Percentiles rank a stretch among this genome's conserved stretches.
Evolutionary conservation across 2,888 invertebrate genomes (phyloP).

Genomic region (Cordylochernes scorpioides): DNA sequence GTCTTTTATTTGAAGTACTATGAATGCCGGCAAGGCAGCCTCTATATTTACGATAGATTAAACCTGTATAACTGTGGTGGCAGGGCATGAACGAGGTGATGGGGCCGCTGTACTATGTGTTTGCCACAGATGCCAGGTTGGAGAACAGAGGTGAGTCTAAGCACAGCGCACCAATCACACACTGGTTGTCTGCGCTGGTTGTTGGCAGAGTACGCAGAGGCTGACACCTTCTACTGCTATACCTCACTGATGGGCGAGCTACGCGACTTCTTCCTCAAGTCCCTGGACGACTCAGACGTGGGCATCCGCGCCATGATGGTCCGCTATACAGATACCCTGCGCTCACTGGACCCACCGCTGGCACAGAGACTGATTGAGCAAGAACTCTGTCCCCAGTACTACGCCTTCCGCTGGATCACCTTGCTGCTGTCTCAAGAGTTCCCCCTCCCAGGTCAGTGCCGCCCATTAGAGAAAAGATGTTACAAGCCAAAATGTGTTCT

Average conservation of each 20-base stretch:
- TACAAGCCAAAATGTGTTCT: too few species aligned
- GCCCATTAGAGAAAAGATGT: not conserved
- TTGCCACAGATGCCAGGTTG: conserved; percentile 61
- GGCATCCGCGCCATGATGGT: conserved; percentile 76
- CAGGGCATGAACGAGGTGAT: conserved; percentile 95
- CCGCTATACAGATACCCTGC: conserved; percentile 44
- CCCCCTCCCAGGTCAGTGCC: conserved; percentile 39
- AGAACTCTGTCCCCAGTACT: conserved; percentile 78
- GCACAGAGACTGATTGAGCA: conserved; percentile 48
- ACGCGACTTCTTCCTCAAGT: conserved; percentile 84
- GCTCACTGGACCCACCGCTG: conserved; percentile 44
- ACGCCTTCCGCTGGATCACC: conserved; percentile 90
- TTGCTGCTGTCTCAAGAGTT: conserved; percentile 87
- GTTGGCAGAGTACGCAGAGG: conserved; percentile 56
- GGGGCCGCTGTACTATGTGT: conserved; percentile 88
- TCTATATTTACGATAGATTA: too few species aligned
- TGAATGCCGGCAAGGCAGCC: too few species aligned
- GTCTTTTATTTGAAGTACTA: too few species aligned
- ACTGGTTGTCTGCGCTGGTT: not conserved
- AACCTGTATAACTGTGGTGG: too few species aligned
- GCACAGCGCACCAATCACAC: not conserved
- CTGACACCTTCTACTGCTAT: conserved; percentile 93
- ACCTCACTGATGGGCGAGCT: conserved; percentile 94
- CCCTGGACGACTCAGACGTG: conserved; percentile 42
- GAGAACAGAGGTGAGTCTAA: conserved; percentile 39